These are phyloP conservation scores for Ptychobarbus kaznakovi DNA, from an alignment of 2,797 vertebrate species.

Conservation along the genomic window DNA sequence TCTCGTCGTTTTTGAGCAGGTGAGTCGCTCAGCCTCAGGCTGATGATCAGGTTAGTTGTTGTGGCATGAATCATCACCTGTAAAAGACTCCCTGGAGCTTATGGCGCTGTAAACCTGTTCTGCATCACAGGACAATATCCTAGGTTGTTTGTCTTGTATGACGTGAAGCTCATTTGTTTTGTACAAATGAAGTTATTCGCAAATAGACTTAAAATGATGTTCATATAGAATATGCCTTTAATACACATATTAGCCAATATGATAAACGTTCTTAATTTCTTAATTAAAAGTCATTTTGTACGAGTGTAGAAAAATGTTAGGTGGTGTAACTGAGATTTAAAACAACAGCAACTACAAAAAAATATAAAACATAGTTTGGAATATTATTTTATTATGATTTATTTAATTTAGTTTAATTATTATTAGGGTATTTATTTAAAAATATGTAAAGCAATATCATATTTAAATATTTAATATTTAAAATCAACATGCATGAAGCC, in stretches of 20 bases:
- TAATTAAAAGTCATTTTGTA: neutral
- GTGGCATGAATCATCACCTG: slow-evolving; percentile 36
- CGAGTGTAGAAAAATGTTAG: neutral
- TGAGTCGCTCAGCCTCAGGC: slow-evolving; percentile 39
- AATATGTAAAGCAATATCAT: neutral
- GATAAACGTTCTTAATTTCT: too few relatives aligned
- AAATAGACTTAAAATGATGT: neutral
- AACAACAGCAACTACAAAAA: neutral
- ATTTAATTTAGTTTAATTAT: too few relatives aligned
- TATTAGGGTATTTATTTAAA: neutral
- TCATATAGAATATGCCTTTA: neutral
- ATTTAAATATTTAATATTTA: too few relatives aligned
- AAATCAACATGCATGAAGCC: neutral
- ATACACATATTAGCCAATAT: too few relatives aligned
- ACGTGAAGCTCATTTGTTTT: neutral
- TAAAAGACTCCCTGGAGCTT: slow-evolving; percentile 13
- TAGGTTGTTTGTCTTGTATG: neutral
- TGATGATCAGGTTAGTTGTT: slow-evolving; percentile 34
- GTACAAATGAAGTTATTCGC: neutral
- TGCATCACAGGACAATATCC: slow-evolving; percentile 15
- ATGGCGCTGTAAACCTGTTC: slow-evolving; percentile 41
- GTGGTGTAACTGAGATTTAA: neutral
- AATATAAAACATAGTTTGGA: neutral
- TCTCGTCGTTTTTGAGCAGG: slow-evolving; percentile 39
- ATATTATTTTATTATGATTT: neutral